phyloP scores from a whole-genome alignment of 64 coral and sea anemone species.

The Orbicella faveolata region DNA sequence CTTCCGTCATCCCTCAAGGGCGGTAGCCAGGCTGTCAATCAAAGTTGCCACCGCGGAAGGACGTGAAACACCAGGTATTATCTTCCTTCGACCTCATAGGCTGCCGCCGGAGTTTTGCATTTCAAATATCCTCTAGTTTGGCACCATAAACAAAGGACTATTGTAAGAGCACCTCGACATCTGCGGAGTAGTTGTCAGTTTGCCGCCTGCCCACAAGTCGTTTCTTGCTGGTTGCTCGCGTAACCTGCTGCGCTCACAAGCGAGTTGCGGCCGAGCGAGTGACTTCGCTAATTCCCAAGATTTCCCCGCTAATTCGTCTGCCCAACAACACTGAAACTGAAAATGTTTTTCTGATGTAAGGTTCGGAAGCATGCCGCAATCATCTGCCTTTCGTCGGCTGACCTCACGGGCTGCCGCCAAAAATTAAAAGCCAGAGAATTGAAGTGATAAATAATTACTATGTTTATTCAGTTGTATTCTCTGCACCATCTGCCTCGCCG shows the following conservation, averaged over 20 bases:
- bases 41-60: conserved; percentile 42
- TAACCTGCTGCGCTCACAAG: conserved; percentile 10
- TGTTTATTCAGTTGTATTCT: conserved; percentile 14
- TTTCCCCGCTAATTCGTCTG: too few species aligned
- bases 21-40: conserved; percentile 41
- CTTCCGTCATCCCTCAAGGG: conserved; percentile 15
- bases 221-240: not conserved
- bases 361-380: not conserved
- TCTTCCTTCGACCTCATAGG: conserved; percentile 51
- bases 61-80: conserved; percentile 40
- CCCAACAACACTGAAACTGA: not conserved
- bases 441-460: not conserved
- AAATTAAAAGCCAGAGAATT: not conserved
- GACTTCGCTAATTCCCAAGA: too few species aligned
- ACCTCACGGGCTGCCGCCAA: not conserved
- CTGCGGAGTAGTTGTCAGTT: conserved; percentile 21
- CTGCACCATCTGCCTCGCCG: not conserved
- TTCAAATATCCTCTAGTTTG: conserved; percentile 36
- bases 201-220: not conserved
- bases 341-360: not conserved
- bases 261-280: not conserved
- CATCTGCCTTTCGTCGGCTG: not conserved
- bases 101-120: conserved; percentile 41
- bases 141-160: conserved; percentile 41
- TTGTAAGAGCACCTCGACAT: conserved; percentile 21